Conservation (phyloP, 2,113 vertebrate species). For the Sturnira hondurensis region DNA sequence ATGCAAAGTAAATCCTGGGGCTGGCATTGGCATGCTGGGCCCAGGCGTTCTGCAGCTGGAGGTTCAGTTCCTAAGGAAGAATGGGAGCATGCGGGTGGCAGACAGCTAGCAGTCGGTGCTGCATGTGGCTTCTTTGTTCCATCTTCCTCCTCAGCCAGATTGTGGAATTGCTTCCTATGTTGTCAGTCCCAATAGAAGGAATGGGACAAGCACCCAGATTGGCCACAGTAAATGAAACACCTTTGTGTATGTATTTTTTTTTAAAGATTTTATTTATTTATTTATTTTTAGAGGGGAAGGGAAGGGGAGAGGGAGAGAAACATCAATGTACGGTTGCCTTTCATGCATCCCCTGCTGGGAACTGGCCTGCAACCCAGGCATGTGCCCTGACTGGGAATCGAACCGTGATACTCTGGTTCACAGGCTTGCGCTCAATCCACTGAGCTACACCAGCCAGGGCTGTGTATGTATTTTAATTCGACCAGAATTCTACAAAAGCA, state of each 20-base stretch:
- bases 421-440: too few relatives aligned
- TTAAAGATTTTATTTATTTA: too few relatives aligned
- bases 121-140: rapidly evolving
- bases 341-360: too few relatives aligned
- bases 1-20: background rate
- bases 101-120: background rate
- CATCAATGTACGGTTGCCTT: too few relatives aligned
- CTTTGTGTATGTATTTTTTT: background rate
- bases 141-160: background rate
- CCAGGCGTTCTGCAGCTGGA: too few relatives aligned
- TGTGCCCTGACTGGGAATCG: too few relatives aligned
- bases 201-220: background rate
- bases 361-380: too few relatives aligned
- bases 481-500: background rate
- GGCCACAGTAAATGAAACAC: background rate
- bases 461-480: background rate
- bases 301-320: too few relatives aligned
- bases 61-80: background rate
- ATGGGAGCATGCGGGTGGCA: rapidly evolving
- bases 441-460: too few relatives aligned
- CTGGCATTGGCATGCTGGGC: background rate
- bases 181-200: background rate
- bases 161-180: rapidly evolving
- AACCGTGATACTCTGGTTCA: too few relatives aligned
- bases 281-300: too few relatives aligned